phyloP scores from a whole-genome alignment of 2,888 invertebrate genomes.

The Drosophila siamana region DNA sequence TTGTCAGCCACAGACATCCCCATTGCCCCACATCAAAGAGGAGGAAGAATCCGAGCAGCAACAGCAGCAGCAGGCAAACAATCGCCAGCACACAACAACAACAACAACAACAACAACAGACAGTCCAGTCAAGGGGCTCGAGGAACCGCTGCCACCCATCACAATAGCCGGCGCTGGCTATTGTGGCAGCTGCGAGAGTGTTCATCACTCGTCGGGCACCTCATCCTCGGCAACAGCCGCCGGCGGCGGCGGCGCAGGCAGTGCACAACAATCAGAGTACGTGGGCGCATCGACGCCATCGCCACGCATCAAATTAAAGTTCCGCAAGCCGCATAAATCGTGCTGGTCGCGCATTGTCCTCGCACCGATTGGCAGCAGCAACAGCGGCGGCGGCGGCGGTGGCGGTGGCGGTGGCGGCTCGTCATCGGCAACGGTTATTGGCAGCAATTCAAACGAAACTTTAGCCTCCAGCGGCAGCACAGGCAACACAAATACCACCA shows the following conservation, averaged over 20 bases:
- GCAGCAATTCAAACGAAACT: constrained; percentile 83
- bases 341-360: constrained; percentile 84
- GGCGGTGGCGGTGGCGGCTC: constrained; percentile 29
- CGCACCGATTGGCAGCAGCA: constrained; percentile 73
- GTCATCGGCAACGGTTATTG: constrained; percentile 72
- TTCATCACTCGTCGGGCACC: constrained; percentile 74
- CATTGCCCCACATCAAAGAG: constrained; percentile 93
- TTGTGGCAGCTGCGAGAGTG: constrained; percentile 83
- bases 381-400: neutral
- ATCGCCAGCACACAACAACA: constrained; percentile 76
- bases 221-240: constrained; percentile 62
- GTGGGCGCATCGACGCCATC: constrained; percentile 83
- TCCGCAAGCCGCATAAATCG: constrained; percentile 84
- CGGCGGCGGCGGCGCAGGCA: constrained; percentile 37
- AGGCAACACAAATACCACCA: constrained; percentile 76
- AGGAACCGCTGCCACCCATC: constrained; percentile 51
- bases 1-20: constrained; percentile 88
- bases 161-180: constrained; percentile 61
- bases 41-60: constrained; percentile 89
- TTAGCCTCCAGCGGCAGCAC: constrained; percentile 80
- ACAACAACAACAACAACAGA: constrained; percentile 46
- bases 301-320: constrained; percentile 85
- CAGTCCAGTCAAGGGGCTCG: constrained; percentile 30
- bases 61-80: constrained; percentile 52
- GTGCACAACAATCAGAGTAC: constrained; percentile 37